phyloP scores from a whole-genome alignment of 2,113 vertebrate species.

The Boulengeromyrus knoepffleri region DNA sequence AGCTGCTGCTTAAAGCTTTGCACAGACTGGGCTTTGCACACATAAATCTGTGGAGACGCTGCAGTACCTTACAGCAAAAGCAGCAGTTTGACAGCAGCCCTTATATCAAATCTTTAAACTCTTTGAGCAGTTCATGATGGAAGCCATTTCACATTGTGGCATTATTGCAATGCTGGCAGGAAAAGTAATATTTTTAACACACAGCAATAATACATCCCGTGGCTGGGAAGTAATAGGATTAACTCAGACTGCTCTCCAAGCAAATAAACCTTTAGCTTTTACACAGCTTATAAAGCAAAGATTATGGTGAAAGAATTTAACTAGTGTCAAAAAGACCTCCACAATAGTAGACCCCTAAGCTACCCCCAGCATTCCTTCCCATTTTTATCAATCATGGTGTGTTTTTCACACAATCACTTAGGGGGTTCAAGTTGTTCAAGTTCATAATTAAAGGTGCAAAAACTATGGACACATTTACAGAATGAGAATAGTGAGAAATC shows the following conservation, averaged over 20 bases:
- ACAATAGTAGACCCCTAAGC: background rate
- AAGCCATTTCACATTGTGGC: background rate
- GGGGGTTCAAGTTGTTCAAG: background rate
- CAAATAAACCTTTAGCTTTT: conserved; percentile 2
- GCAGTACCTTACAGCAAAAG: background rate
- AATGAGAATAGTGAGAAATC: background rate
- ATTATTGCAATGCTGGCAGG: background rate
- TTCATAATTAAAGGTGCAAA: background rate
- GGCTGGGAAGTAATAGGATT: background rate
- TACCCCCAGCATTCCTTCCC: background rate
- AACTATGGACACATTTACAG: background rate
- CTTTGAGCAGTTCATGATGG: background rate
- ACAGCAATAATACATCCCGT: background rate
- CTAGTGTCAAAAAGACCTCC: background rate
- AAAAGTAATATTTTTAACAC: background rate
- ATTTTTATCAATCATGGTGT: background rate
- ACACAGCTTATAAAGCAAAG: background rate
- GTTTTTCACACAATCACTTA: background rate
- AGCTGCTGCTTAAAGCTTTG: background rate
- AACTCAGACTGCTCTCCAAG: background rate
- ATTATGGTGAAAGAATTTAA: background rate
- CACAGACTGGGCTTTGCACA: background rate
- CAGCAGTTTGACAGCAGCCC: background rate
- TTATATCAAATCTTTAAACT: background rate
- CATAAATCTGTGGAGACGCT: background rate